Conservation (phyloP, 2,888 invertebrate genomes). For the Tetanocera ferruginea region DNA sequence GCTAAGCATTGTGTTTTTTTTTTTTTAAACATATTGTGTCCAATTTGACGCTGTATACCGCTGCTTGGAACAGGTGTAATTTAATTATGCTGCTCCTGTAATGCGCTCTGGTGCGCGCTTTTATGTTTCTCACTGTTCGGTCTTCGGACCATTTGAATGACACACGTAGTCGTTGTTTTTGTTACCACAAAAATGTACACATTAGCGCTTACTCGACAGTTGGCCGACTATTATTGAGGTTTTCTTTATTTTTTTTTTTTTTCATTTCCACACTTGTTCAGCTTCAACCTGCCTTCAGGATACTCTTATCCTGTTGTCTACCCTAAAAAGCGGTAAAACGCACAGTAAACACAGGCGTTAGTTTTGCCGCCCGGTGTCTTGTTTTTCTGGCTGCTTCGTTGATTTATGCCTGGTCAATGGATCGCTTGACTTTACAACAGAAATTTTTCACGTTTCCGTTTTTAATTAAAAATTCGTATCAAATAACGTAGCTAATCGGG, state of each 20-base stretch:
- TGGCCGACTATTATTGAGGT: not conserved
- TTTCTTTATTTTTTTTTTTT: not conserved
- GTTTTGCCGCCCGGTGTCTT: not conserved
- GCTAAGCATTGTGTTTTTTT: no score
- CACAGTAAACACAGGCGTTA: not conserved
- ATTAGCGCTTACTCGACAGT: not conserved
- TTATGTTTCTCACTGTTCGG: not conserved
- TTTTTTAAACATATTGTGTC: not conserved
- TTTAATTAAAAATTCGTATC: not conserved
- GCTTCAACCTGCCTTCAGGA: not conserved
- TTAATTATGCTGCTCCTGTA: not conserved
- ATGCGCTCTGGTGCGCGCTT: not conserved
- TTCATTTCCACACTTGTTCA: not conserved
- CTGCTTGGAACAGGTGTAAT: constrained; percentile 1
- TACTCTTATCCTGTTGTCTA: no score
- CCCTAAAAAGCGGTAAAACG: constrained; percentile 7
- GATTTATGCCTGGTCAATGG: not conserved
- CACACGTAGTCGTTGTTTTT: not conserved
- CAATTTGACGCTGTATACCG: not conserved
- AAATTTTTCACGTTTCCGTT: not conserved
- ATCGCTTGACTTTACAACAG: not conserved
- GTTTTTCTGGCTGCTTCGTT: not conserved
- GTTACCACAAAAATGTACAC: not conserved
- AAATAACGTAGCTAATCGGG: not conserved
- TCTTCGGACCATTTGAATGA: not conserved